Conservation (phyloP, 2,113 vertebrate genomes). For the Equus quagga region DNA sequence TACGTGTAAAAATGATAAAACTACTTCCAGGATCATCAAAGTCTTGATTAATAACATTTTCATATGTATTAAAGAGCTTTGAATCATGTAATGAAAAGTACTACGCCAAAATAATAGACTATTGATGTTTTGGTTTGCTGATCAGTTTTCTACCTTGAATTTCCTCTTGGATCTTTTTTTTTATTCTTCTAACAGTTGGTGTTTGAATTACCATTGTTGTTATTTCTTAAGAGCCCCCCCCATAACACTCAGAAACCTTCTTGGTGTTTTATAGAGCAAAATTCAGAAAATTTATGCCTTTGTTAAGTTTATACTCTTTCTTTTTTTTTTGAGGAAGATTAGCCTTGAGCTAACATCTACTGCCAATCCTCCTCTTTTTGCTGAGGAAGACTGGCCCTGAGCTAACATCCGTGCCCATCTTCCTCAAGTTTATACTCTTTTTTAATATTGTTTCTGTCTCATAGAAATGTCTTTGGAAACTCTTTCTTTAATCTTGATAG, state of each 20-base stretch:
- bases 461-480: neutral
- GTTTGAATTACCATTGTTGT: neutral
- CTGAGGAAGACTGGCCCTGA: no score
- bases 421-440: neutral
- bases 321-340: no score
- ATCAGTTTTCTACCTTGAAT: neutral
- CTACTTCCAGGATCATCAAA: neutral
- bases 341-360: no score
- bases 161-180: neutral
- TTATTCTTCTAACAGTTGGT: neutral
- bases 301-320: neutral
- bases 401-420: no score
- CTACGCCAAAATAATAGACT: neutral
- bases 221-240: neutral
- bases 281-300: neutral
- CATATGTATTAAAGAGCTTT: conserved; percentile 6
- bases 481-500: neutral
- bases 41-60: conserved; percentile 14
- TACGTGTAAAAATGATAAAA: neutral
- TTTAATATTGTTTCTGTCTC: neutral
- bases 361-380: no score
- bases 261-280: neutral
- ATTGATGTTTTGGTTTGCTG: neutral
- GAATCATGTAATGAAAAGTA: neutral
- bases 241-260: neutral